These are phyloP conservation scores for Chesias legatella DNA, from an alignment of 2,888 invertebrate genomes.

Conservation along the genomic window DNA sequence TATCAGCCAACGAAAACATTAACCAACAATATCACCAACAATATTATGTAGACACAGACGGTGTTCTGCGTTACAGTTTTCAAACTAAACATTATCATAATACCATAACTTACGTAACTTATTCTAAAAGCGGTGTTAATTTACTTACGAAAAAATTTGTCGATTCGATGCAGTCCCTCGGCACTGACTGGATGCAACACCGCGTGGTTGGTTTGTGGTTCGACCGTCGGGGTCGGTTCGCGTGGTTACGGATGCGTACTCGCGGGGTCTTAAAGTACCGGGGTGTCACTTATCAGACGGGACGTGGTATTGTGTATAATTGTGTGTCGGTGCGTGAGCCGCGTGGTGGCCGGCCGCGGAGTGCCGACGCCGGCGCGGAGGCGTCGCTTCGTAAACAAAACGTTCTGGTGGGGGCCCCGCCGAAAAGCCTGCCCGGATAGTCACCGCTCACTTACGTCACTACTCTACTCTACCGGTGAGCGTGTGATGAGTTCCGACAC, in stretches of 20 bases:
- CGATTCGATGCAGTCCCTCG: constrained; percentile 43
- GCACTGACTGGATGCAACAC: constrained; percentile 51
- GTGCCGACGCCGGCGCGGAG: constrained; percentile 70
- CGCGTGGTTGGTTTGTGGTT: constrained; percentile 37
- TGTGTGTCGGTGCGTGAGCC: constrained; percentile 52
- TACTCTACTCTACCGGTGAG: constrained; percentile 36
- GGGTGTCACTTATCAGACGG: constrained; percentile 51
- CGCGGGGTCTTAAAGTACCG: constrained; percentile 41
- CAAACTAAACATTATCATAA: constrained; percentile 42
- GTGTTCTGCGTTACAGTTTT: constrained; percentile 33
- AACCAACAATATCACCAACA: constrained; percentile 30
- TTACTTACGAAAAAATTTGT: constrained; percentile 60
- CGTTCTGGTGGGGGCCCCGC: constrained; percentile 75
- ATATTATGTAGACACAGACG: constrained; percentile 12
- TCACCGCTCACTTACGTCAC: constrained; percentile 74
- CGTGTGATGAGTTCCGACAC: constrained; percentile 37
- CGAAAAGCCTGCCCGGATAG: constrained; percentile 71
- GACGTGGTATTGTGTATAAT: constrained; percentile 31
- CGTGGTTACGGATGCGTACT: constrained; percentile 31
- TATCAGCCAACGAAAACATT: constrained; percentile 41
- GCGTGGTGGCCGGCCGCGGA: constrained; percentile 67
- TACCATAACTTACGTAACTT: constrained; percentile 37
- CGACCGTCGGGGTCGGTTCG: too few species aligned
- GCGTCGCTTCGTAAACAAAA: constrained; percentile 74
- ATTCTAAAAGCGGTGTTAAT: constrained; percentile 35